Base-by-base conservation (phyloP, 2,797 vertebrate genomes). In the Liasis olivaceus region DNA sequence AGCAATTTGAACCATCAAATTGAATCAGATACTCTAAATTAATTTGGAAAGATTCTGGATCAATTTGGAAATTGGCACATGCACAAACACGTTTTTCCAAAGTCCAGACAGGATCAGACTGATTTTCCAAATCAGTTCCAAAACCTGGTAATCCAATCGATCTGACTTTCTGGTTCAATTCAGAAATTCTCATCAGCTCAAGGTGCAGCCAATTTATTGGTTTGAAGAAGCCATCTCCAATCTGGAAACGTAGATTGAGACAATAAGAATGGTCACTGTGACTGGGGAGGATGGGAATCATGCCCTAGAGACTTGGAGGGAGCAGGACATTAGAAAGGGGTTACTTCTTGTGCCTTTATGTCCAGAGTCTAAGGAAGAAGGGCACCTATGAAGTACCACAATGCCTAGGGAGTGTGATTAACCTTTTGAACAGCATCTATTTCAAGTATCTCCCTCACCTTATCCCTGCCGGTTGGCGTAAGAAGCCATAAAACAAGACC, bases 401-500 rank as follows among this genome's bases (percentile, higher is more conserved):
- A 7, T 36, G 22, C 36, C 64, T 87, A 60, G 12, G 4, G 31
- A 58, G 85, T 22, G 24, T 62, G 42, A 51, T 63, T 28, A 58
- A 81, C 59, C 69, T 66, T 87, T 24, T 36, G 51, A 87, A 84
- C 15, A 88, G 63, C 42, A 72, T 86, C 20, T 26, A 26, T n/a
- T 90, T 56, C 36, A 66, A 47, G 26, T 2, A 24, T 59, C 17
- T 24, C 12, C 36, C 56, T 22, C 36, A 1, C 28, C 64, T 87
- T 58, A 28, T 54, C 47, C 24, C n/a, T 12, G 85, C 56, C 31
- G 64, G 85, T 63, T 88, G 89, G 86, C 36, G 81, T 90, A 47
- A 84, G 36, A 81, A 86, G 47, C 89, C n/a, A 85, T 51, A 66
- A 88, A 93, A 64, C 85, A 59, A 91, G 92, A 85, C 24, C 6